Conservation (phyloP, 2,113 vertebrate species). For the Corapipo altera region DNA sequence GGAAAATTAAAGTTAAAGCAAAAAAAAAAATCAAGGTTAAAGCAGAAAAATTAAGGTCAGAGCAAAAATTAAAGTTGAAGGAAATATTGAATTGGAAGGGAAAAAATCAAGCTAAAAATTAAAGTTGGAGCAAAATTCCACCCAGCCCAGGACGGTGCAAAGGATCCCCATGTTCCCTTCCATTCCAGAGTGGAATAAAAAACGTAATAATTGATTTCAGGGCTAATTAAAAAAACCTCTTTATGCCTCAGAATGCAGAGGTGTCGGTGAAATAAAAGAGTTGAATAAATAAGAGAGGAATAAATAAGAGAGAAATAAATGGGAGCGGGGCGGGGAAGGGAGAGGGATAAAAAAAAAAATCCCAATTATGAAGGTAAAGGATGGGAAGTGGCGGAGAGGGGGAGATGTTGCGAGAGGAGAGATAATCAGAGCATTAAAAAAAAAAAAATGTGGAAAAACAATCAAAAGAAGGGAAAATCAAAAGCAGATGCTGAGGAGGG, state of each 20-base stretch:
- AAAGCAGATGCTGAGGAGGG: constrained; percentile 57
- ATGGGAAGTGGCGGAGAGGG: background rate
- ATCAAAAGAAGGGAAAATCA: constrained; percentile 42
- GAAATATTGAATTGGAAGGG: background rate
- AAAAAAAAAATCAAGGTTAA: background rate
- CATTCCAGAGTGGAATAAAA: background rate
- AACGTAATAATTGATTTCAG: background rate
- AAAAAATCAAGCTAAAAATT: background rate
- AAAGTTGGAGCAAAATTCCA: background rate
- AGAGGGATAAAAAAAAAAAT: background rate
- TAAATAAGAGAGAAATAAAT: background rate
- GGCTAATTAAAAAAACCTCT: background rate
- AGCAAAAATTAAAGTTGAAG: background rate
- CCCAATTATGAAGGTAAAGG: background rate
- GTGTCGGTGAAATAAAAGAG: background rate
- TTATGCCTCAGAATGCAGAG: background rate
- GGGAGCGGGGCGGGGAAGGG: background rate
- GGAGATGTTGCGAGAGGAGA: background rate
- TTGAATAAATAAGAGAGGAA: background rate
- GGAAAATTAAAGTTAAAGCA: background rate
- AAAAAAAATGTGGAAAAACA: background rate
- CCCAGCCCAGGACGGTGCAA: background rate
- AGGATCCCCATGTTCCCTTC: background rate
- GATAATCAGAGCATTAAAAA: constrained; percentile 1
- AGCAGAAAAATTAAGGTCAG: background rate